A percentile compares a stretch with the other conserved stretches of the same genome.
Evolutionary conservation across 2,888 invertebrate genomes (phyloP).

Genomic region (Eurois occulta): DNA sequence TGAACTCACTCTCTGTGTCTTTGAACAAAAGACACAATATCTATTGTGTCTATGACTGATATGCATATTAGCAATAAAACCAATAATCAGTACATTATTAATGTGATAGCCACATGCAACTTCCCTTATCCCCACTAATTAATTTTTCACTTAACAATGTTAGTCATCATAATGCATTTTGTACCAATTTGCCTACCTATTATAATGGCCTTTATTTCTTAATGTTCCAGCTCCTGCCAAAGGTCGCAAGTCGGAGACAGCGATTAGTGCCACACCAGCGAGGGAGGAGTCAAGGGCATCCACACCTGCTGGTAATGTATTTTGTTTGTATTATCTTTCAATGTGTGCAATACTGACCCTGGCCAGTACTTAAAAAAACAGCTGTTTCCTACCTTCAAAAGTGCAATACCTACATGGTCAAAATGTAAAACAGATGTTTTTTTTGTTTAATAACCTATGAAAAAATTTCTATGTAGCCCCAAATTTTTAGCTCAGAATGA

Average conservation of each 20-base stretch:
- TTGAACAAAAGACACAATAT: neutral
- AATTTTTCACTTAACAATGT: neutral
- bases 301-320: slow-evolving; percentile 82
- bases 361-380: too few species aligned
- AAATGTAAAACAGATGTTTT: too few species aligned
- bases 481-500: too few species aligned
- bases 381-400: too few species aligned
- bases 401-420: too few species aligned
- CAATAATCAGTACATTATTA: neutral
- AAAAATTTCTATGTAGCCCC: too few species aligned
- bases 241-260: slow-evolving; percentile 86
- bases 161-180: neutral
- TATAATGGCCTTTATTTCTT: neutral
- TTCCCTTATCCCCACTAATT: neutral
- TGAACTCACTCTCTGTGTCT: too few species aligned
- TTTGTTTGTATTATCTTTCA: neutral
- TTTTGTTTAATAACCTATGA: too few species aligned
- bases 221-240: slow-evolving; percentile 83
- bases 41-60: neutral
- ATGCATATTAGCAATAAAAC: neutral
- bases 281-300: slow-evolving; percentile 85
- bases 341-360: too few species aligned
- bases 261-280: slow-evolving; percentile 79
- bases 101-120: neutral
- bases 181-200: neutral